These are phyloP conservation scores for Mixornis gularis DNA, from an alignment of 2,113 vertebrate species.

Conservation along the genomic window DNA sequence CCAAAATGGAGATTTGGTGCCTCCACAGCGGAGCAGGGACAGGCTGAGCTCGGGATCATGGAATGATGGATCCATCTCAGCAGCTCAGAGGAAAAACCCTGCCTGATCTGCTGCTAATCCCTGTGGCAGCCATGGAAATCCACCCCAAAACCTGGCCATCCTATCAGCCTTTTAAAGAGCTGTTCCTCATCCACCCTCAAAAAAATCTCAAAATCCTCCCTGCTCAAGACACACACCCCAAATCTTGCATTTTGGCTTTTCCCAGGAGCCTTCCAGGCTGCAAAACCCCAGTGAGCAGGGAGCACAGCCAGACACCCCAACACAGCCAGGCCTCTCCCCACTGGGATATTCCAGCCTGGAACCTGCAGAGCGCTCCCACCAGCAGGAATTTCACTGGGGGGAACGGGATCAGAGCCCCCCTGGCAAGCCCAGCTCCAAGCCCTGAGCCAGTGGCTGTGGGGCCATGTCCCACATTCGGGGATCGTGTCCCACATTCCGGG, in stretches of 20 bases:
- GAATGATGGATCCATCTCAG: neutral
- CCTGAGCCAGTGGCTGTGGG: neutral
- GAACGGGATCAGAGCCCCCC: neutral
- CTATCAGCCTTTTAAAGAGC: neutral
- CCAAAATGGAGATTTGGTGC: accelerated
- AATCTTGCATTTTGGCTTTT: neutral
- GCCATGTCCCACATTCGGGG: neutral
- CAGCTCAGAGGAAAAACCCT: neutral
- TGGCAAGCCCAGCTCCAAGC: neutral
- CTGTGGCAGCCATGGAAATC: neutral
- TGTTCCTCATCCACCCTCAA: neutral
- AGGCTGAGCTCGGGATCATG: accelerated
- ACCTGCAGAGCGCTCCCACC: neutral
- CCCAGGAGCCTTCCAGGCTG: neutral
- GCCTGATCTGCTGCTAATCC: neutral
- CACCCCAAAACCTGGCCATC: neutral
- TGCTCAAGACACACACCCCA: neutral
- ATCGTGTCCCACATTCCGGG: neutral
- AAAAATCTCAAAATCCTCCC: neutral
- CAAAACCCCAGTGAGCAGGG: neutral
- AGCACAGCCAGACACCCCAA: accelerated
- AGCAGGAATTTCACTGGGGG: neutral
- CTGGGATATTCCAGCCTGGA: neutral
- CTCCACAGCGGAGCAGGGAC: accelerated
- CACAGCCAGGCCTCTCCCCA: neutral